A percentile compares a stretch with the other conserved stretches of the same genome.
Evolutionary conservation across 2,888 invertebrate species (phyloP).

Genomic region (Girardia tigrina): DNA sequence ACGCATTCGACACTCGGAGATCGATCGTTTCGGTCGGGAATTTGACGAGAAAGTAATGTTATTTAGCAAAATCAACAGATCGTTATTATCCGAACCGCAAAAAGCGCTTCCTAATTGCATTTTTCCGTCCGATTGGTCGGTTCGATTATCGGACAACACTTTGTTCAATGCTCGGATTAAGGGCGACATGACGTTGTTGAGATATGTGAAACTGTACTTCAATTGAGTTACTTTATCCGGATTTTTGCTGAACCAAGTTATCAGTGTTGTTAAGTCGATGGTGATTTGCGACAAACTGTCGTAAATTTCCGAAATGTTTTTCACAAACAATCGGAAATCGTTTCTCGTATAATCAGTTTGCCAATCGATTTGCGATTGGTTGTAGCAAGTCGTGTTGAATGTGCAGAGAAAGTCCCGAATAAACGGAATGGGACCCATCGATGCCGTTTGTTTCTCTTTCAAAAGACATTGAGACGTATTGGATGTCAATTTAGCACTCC

Average conservation of each 20-base stretch:
- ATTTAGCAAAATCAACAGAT: background rate
- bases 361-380: background rate
- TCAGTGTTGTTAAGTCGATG: no score
- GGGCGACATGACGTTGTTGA: background rate
- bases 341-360: background rate
- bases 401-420: background rate
- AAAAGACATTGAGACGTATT: background rate
- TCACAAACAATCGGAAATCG: background rate
- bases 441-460: background rate
- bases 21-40: background rate
- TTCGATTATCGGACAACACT: background rate
- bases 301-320: background rate
- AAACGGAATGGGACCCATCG: constrained; percentile 5
- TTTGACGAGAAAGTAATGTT: background rate
- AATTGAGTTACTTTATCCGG: background rate
- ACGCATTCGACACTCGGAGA: no score
- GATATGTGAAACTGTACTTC: background rate
- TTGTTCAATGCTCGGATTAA: background rate
- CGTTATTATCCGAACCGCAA: background rate
- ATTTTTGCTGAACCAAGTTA: background rate
- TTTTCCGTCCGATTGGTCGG: background rate
- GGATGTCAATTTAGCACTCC: background rate
- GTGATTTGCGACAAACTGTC: background rate
- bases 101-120: background rate
- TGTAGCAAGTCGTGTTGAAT: constrained; percentile 5